Base-by-base conservation (phyloP, 2,888 invertebrate species). In the Dromius quadrimaculatus region DNA sequence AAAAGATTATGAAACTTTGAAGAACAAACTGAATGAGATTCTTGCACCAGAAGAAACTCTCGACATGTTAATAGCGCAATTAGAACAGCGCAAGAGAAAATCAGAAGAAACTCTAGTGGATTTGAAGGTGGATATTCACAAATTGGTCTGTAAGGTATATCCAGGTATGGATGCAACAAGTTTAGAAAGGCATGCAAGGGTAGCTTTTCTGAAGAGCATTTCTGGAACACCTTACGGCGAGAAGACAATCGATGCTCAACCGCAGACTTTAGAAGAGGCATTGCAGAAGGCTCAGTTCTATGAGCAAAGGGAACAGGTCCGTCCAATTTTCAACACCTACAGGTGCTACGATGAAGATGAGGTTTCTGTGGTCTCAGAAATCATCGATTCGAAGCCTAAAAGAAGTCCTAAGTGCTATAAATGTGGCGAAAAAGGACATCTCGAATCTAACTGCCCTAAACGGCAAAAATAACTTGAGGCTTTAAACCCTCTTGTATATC, bases 191-290 rank as follows among this genome's bases (percentile, higher is more conserved):
- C 68, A 68, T 9, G 68, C 68, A 9, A 38, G 68, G 6, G 68
- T 68, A 11, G 68, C 68, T 4, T 68, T 68, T 19, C 34, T 68
- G 6, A 68, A 59, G 45, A 59, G 59, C 20, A 68, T 68, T 22
- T 3, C 34, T 23, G 68, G 68, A 9, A 68, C 68, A 15, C 34
- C 59, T n/a, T 68, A 68, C 20, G 68, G 68, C 11, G 68, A 68
- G 34, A 68, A 68, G 28, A 59, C 68, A 28, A 68, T 68, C 34
- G 68, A 68, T 11, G 68, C 68, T 3, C 68, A 68, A 17, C 68
- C 68, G n/a, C 43, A 38, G 5, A 68, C 68, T 2, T 22, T 68
- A 43, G 68, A 68, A 5, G 68, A 68, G 32, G 68, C 68, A 2
- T 23, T 68, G 43, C 43, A 41, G 11, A 68, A 57, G 34, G 68